These are phyloP conservation scores for Stylophora pistillata DNA, from an alignment of 64 coral and sea anemone species.

Conservation along the genomic window DNA sequence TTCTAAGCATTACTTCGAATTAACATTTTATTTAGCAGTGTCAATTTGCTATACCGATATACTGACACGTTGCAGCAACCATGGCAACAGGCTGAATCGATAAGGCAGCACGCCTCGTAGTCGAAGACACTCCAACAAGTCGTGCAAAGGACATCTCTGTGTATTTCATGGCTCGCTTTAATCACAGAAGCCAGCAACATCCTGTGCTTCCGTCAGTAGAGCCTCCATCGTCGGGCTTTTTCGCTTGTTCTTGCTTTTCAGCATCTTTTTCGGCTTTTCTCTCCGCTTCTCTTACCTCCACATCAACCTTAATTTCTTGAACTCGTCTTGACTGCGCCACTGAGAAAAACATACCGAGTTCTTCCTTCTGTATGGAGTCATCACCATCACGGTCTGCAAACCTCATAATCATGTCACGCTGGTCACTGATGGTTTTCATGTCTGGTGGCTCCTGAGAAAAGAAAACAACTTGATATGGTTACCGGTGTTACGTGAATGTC, in stretches of 20 bases:
- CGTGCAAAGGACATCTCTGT: background rate
- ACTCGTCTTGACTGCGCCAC: conserved; percentile 27
- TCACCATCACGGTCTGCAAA: conserved; percentile 82
- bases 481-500: too few species aligned
- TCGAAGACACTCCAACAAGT: background rate
- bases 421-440: conserved; percentile 85
- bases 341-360: conserved; percentile 68
- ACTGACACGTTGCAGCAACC: too few species aligned
- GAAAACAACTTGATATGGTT: background rate
- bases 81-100: too few species aligned
- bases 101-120: background rate
- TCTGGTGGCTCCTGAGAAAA: conserved; percentile 63
- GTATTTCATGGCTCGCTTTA: background rate
- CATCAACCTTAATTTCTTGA: conserved; percentile 47
- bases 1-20: too few species aligned
- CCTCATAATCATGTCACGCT: conserved; percentile 71
- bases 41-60: too few species aligned
- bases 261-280: conserved; percentile 37
- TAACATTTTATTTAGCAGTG: too few species aligned
- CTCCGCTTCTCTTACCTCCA: conserved; percentile 1
- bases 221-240: background rate
- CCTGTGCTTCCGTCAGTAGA: conserved; percentile 9
- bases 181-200: conserved; percentile 31
- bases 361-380: conserved; percentile 70
- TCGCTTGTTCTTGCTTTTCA: conserved; percentile 13